Evolutionary conservation across 2,113 vertebrate genomes (phyloP), one percentile per base, ranked within the genome.

Genomic region (Chamaea fasciata): DNA sequence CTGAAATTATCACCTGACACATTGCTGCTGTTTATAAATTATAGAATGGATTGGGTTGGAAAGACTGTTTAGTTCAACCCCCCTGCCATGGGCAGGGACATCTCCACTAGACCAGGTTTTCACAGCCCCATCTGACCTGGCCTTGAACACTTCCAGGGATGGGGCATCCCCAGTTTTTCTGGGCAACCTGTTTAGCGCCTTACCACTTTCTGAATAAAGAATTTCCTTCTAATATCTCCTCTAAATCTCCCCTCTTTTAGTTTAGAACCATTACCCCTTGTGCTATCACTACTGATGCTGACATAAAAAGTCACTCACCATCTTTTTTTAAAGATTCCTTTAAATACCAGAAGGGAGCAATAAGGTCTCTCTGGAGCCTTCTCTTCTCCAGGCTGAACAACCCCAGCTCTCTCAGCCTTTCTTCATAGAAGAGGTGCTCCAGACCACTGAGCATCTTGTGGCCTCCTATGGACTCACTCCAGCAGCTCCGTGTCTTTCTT

Each of bases 11-110:
- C 35, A 62, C 11, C 23, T 3, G 3, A 70, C 24, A 49, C 42
- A 33, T 16, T 57, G 60, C 46, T 92, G 41, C 28, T 83, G 21
- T 89, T 88, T 50, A 80, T 59, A 77, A 92, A 84, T 42, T 60
- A 49, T 19, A 49, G 21, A 63, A 69, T 33, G 41, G 35, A 42
- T 28, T 42, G 18, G 12, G 26, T 42, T 69, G 47, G 55, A 69
- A 69, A 55, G n/a, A 62, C 46, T 7, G 68, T 30, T 15, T 35
- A 41, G 21, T 31, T 55, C 55, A 83, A 55, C 2, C 11, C 5
- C 33, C 24, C 30, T 62, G 55, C 21, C 14, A 19, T 47, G 21
- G 23, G 60, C 39, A 67, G 60, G 47, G n/a, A 55, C 41, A 47
- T 12, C 35, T 69, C 22, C 41, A 47, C 41, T 55, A 49, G 37